Base-by-base conservation (phyloP, 2,888 invertebrate genomes). In the Listrodromus nycthemerus region DNA sequence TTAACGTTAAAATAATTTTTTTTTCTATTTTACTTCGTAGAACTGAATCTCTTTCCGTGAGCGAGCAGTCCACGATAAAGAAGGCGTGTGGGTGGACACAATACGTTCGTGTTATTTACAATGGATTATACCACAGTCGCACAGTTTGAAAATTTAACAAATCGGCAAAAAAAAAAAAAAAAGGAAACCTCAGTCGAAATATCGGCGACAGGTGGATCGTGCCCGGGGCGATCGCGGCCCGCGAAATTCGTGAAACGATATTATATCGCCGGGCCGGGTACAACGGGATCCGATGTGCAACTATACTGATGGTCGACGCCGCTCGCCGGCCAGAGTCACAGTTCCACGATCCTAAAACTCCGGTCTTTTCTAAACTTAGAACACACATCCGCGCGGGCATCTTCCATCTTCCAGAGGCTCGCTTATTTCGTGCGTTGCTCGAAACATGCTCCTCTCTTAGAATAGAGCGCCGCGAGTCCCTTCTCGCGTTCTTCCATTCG, bases 341-440 rank as follows among this genome's bases (percentile, higher is more conserved):
- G 80, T 80, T 81, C 67, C 78, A 82, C 80, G 78, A 86, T 88
- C 80, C 87, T 85, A 85, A 87, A 86, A 84, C 88, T 86, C 89
- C 88, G 86, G 84, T 84, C 84, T 83, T 78, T 66, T 87, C 90
- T 93, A 93, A 89, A 92, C 90, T 92, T 92, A 93, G 91, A 83
- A 79, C 71, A 21, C 80, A 69, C 84, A 79, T 76, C 81, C 27
- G 82, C 76, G 82, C 76, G 82, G 69, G 85, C 89, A 89, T 86
- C 89, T 90, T 91, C 90, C 89, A 89, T 91, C 91, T 90, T 92
- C 93, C 92, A 92, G 41, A 16, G 89, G 88, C 88, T 84, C 80
- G 90, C 91, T 92, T 92, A 91, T 92, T 92, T 91, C 91, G 81
- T 81, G 48, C 91, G 88, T 89, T 89, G 86, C 83, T 45, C 76